Evolutionary conservation across 2,888 invertebrate species (phyloP), one percentile per base, ranked within the genome.

Genomic region (Epinotia demarniana): DNA sequence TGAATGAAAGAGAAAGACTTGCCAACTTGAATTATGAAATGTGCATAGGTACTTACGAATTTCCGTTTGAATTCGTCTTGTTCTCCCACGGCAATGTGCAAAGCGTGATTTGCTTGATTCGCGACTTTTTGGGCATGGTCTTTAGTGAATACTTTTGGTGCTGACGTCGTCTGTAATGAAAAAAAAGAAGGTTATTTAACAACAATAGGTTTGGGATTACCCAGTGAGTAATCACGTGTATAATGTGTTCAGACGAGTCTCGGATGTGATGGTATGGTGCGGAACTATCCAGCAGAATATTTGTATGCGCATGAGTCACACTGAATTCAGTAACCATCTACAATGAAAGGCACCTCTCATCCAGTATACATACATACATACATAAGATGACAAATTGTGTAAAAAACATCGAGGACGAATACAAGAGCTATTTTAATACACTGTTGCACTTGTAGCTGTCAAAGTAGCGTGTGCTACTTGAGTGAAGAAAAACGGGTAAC

Each of bases 1-100:
- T 91, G 88, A 91, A 92, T 90, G 90, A 90, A 92, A 91, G 89
- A 89, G 85, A 89, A 87, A 87, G 84, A 87, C 73, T 79, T 78
- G 79, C 71, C 78, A 77, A 55, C 73, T 75, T 71, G 60, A 77
- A 77, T 75, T 82, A 80, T 81, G 80, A 81, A 82, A 81, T 78
- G 75, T 53, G 80, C 58, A 77, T 75, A 72, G 75, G 73, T 85
- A 92, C 93, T 93, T 88, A 93, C 93, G 81, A 92, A 87, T 85
- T 83, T 82, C 80, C 91, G 88, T 84, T 90, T 91, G 86, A 91
- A 92, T 81, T 77, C 81, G 83, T 81, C 53, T 8, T 53, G n/a
- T 13, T 53, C 53, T n/a, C 53, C 53, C 53, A 53, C 53, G 53
- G 90, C 86, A 78, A 82, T 82, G 78, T 83, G 78, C 82, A 82